Evolutionary conservation across 2,888 invertebrate species (phyloP).

Genomic region (Aquatica leii): DNA sequence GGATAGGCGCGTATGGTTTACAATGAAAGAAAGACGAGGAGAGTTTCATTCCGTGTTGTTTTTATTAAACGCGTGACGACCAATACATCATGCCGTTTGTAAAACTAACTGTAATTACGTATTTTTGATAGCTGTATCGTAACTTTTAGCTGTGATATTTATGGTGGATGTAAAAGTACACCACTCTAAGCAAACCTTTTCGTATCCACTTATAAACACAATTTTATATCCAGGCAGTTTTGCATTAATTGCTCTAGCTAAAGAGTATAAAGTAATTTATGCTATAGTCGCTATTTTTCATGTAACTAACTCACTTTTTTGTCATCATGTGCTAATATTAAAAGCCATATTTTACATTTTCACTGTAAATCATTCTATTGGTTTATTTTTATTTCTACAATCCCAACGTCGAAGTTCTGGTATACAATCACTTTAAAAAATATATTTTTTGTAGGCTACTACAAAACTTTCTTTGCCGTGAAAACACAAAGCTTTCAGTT

Average conservation of each 20-base stretch:
- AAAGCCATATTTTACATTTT: too few relatives aligned
- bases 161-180: slow-evolving; percentile 24
- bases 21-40: slow-evolving; percentile 28
- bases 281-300: slow-evolving; percentile 23
- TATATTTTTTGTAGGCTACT: too few relatives aligned
- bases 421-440: too few relatives aligned
- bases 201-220: too few relatives aligned
- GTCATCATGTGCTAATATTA: too few relatives aligned
- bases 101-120: slow-evolving; percentile 14
- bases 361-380: too few relatives aligned
- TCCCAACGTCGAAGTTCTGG: too few relatives aligned
- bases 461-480: too few relatives aligned
- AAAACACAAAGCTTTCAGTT: too few relatives aligned
- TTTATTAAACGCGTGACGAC: too few relatives aligned
- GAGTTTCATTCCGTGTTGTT: slow-evolving; percentile 23
- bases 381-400: too few relatives aligned
- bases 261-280: slow-evolving; percentile 29
- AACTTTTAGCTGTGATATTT: slow-evolving; percentile 20
- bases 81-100: slow-evolving; percentile 16
- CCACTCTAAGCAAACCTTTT: slow-evolving; percentile 8
- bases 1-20: slow-evolving; percentile 27
- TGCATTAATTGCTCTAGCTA: slow-evolving; percentile 27
- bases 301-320: too few relatives aligned
- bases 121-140: slow-evolving; percentile 19
- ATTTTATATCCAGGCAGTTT: slow-evolving; percentile 28